Conservation (phyloP, 1,140 invertebrate species). For the Stegodyphus dumicola region DNA sequence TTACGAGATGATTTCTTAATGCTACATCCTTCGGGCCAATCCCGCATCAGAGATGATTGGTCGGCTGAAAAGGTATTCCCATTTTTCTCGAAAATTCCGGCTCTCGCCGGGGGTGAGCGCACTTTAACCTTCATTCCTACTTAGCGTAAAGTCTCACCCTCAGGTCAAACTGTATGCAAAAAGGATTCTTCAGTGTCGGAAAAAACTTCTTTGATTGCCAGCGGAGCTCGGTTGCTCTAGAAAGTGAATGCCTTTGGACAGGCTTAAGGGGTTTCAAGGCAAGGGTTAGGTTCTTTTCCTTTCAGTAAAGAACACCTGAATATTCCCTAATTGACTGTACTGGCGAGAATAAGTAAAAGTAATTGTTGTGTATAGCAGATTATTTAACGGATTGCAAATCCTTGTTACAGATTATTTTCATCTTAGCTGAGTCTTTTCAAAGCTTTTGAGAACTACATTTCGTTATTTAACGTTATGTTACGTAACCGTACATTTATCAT, state of each 20-base stretch:
- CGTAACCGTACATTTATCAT: too few relatives aligned
- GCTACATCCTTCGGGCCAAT: neutral
- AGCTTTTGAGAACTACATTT: too few relatives aligned
- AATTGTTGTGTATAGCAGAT: neutral
- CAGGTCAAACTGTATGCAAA: slow-evolving; percentile 29
- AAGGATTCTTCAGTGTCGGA: neutral
- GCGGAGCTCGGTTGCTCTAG: neutral
- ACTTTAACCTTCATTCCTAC: slow-evolving; percentile 48
- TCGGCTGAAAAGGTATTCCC: neutral
- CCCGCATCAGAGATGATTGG: neutral
- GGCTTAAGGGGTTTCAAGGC: neutral
- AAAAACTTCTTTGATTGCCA: neutral
- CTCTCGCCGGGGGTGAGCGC: neutral
- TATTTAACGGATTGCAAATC: too few relatives aligned
- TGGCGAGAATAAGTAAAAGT: neutral
- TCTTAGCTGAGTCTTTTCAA: too few relatives aligned
- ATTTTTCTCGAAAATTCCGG: neutral
- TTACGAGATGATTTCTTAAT: neutral
- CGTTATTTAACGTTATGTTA: too few relatives aligned
- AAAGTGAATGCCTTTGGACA: neutral
- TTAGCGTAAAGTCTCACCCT: slow-evolving; percentile 26
- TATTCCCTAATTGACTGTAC: neutral
- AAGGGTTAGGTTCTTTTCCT: neutral
- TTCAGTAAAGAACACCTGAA: neutral
- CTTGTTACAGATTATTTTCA: too few relatives aligned